Evolutionary conservation across 2,113 vertebrate species (phyloP).

Genomic region (Polypterus senegalus): DNA sequence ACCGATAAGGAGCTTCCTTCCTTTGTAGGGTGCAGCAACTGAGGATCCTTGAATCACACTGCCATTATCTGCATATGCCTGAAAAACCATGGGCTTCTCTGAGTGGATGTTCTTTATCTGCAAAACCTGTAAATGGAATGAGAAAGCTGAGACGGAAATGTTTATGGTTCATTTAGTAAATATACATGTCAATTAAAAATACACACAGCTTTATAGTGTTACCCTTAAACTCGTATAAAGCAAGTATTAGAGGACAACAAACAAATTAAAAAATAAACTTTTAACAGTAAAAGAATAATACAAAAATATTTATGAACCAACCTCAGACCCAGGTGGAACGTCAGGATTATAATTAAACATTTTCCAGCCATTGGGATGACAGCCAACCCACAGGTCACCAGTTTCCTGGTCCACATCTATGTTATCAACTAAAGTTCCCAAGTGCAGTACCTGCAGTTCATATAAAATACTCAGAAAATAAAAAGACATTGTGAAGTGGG

Average conservation of each 20-base stretch:
- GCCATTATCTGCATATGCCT: constrained; percentile 66
- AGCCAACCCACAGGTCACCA: constrained; percentile 76
- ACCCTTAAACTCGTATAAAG: too few species aligned
- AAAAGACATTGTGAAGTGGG: too few species aligned
- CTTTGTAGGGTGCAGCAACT: constrained; percentile 50
- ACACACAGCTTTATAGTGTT: too few species aligned
- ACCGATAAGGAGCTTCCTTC: constrained; percentile 67
- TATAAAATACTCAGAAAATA: neutral
- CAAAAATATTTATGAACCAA: constrained; percentile 33
- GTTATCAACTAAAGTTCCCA: constrained; percentile 68
- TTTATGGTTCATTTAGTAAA: too few species aligned
- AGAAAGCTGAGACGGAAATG: too few species aligned
- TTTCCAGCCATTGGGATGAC: constrained; percentile 67
- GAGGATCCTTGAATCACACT: constrained; percentile 67
- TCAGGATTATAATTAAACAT: constrained; percentile 34
- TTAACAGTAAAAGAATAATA: neutral
- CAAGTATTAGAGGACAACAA: too few species aligned
- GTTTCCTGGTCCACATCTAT: constrained; percentile 62
- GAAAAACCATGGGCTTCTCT: constrained; percentile 59
- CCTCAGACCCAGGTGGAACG: constrained; percentile 76
- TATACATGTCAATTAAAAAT: too few species aligned
- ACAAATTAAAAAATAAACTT: too few species aligned
- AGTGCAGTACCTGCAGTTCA: constrained; percentile 45
- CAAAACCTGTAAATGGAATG: constrained; percentile 50
- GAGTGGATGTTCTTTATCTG: constrained; percentile 71